These are phyloP conservation scores for Podilymbus podiceps DNA, from an alignment of 2,113 vertebrate genomes.

Conservation along the genomic window DNA sequence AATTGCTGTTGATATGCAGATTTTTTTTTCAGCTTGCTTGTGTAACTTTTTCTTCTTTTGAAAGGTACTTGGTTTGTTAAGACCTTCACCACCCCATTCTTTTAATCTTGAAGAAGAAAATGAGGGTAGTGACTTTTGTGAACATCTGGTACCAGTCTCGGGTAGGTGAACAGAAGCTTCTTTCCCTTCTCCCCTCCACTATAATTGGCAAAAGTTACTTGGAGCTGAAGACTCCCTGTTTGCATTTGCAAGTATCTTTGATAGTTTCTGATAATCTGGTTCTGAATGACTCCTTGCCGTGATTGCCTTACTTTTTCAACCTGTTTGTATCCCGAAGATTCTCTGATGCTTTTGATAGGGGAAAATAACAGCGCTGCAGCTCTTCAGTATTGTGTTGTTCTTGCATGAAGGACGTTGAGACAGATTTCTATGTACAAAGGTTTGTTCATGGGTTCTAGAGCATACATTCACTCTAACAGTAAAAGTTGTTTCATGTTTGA, in stretches of 20 bases:
- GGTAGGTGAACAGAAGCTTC: slow-evolving; percentile 68
- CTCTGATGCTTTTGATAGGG: not conserved
- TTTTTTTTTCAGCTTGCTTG: not conserved
- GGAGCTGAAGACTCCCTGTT: not conserved
- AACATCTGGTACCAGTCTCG: slow-evolving; percentile 67
- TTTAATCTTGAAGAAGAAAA: slow-evolving; percentile 77
- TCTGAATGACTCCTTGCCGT: not conserved
- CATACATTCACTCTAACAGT: not conserved
- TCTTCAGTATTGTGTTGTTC: not conserved
- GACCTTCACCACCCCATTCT: slow-evolving; percentile 68
- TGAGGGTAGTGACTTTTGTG: slow-evolving; percentile 53
- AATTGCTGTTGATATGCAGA: not conserved
- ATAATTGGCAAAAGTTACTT: not conserved
- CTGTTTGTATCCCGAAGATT: rapidly evolving
- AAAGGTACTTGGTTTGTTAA: slow-evolving; percentile 78
- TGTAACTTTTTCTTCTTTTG: slow-evolving; percentile 1
- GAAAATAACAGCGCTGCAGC: not conserved
- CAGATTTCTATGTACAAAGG: not conserved
- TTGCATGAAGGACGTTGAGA: not conserved
- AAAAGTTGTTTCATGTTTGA: not conserved
- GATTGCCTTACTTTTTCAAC: not conserved
- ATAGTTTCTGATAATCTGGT: not conserved
- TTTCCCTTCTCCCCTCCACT: not conserved
- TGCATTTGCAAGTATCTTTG: not conserved
- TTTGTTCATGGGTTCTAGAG: not conserved